Evolutionary conservation across 2,113 vertebrate species (phyloP), one percentile per base, ranked within the genome.

Genomic region (Alethe castanea): DNA sequence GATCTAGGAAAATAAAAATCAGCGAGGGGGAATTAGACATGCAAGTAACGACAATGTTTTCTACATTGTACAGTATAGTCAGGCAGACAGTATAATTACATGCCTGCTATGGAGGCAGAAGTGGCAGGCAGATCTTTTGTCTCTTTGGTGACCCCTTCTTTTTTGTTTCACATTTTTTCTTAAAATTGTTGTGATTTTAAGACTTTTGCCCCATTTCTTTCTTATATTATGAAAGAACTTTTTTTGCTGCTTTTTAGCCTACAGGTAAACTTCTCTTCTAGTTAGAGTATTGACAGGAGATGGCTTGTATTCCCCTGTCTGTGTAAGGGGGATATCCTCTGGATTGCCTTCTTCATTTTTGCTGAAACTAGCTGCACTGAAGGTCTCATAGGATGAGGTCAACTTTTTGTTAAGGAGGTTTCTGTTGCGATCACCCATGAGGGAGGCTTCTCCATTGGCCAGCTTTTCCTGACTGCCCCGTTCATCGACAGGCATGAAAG

Each of bases 231-330:
- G 91, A 98, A 97, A 97, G 90, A 97, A 96, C 50, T 81, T 96
- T 86, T 86, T 36, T 89, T 94, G 96, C 87, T 94, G 88, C 91
- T 96, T 86, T 72, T 86, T 54, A 96, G 80, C 98, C 98, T 98
- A 99, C 99, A 99, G 99, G 97, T 99, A 99, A 92, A 99, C 99
- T 98, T 99, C 99, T 97, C 99, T 99, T 97, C 99, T 99, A 92
- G 99, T 99, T 96, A 99, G 98, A 90, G 99, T 99, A 86, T 98
- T 99, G 96, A 99, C 99, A 94, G 99, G 98, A 72, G 99, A 98
- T 97, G 99, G 99, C 98, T 99, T 99, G 98, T 99, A 99, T 96
- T 99, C 99, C 97, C 99, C 99, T 47, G 99, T 99, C 82, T 99
- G 99, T 57, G 99, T 99, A 86, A 99, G 98, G 79, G 99, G 99